A percentile compares a stretch with the other conserved stretches of the same genome.
Evolutionary conservation across 2,888 invertebrate species (phyloP).

Genomic region (Eilema sororculum): DNA sequence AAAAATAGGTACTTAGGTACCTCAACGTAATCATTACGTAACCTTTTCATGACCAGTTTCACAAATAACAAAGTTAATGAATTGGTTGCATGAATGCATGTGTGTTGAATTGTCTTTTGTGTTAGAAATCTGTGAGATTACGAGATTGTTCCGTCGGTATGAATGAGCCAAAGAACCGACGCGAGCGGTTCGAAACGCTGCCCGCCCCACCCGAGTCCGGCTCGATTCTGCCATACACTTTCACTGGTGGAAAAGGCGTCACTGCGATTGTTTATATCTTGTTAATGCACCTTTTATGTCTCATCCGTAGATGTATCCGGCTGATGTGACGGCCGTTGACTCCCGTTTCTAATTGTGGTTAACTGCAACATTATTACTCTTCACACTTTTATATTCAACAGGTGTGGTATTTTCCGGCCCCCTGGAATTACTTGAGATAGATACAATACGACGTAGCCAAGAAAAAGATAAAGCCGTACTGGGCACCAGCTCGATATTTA

Average conservation of each 20-base stretch:
- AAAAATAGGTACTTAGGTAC: background rate
- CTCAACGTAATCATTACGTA: conserved; percentile 17
- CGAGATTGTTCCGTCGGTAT: conserved; percentile 32
- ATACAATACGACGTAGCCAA: background rate
- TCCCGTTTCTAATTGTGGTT: conserved; percentile 66
- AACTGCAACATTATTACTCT: conserved; percentile 43
- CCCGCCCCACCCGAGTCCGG: conserved; percentile 27
- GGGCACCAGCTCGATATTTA: too few species aligned
- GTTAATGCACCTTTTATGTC: conserved; percentile 67
- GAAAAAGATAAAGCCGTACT: too few species aligned
- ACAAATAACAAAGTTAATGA: conserved; percentile 20
- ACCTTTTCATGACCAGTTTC: conserved; percentile 14
- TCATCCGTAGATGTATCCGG: conserved; percentile 73
- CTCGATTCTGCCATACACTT: conserved; percentile 44
- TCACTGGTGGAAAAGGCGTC: conserved; percentile 55
- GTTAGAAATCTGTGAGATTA: conserved; percentile 46
- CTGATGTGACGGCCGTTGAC: conserved; percentile 74
- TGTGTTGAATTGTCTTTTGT: conserved; percentile 35
- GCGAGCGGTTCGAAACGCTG: conserved; percentile 30
- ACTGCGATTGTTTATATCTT: conserved; percentile 59
- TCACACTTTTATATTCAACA: conserved; percentile 47
- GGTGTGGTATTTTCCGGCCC: too few species aligned
- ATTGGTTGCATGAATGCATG: conserved; percentile 19
- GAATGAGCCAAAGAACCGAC: conserved; percentile 42
- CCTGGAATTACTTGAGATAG: background rate